These are phyloP conservation scores for Dufourea novaeangliae DNA, from an alignment of 1,140 invertebrate species.

Conservation along the genomic window DNA sequence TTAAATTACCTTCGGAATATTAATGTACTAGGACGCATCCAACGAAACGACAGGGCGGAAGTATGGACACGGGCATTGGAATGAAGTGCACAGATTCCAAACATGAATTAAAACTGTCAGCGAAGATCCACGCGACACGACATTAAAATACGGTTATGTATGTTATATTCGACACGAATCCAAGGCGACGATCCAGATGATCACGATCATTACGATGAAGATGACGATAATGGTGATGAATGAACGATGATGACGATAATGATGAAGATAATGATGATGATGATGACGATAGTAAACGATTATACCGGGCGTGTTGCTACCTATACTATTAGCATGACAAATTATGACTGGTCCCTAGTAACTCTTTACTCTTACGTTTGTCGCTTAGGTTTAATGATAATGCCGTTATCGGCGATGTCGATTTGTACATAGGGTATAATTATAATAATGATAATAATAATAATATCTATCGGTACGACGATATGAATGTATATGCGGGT, in stretches of 20 bases:
- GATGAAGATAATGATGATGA: conserved; percentile 32
- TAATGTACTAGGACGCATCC: conserved; percentile 35
- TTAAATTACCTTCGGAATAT: conserved; percentile 60
- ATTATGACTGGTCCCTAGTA: conserved; percentile 74
- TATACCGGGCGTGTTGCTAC: conserved; percentile 71
- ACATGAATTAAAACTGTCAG: conserved; percentile 67
- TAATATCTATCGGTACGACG: conserved; percentile 49
- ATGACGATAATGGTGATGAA: conserved; percentile 48
- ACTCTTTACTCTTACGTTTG: conserved; percentile 72
- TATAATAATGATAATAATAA: conserved; percentile 57
- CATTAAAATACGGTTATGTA: not conserved
- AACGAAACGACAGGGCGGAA: conserved; percentile 45
- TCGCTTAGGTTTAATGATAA: conserved; percentile 67
- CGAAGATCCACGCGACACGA: not conserved
- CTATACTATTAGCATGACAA: conserved; percentile 74
- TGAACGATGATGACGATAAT: conserved; percentile 41
- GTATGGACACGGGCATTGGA: conserved; percentile 67
- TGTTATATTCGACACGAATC: not conserved
- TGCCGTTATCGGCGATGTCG: conserved; percentile 64
- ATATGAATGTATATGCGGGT: conserved; percentile 51
- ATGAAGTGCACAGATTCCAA: conserved; percentile 60
- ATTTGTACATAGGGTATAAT: conserved; percentile 73
- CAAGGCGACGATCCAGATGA: conserved; percentile 3
- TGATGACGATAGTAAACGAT: conserved; percentile 58
- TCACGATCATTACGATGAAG: conserved; percentile 45